Base-by-base conservation (phyloP, 2,888 invertebrate genomes). In the Cerceris ruficornis region DNA sequence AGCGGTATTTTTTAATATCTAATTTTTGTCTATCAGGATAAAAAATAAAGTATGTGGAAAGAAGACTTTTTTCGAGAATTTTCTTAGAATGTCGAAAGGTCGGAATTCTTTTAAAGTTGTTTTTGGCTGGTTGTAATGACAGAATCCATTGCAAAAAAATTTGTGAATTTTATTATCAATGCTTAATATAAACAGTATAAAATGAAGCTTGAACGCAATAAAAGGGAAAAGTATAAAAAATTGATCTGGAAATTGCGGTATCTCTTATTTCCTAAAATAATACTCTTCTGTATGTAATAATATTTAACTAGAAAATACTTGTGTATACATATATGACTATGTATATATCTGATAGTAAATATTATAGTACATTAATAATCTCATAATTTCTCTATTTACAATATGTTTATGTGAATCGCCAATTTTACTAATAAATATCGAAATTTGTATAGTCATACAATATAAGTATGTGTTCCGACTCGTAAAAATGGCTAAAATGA, bases 341-440 rank as follows among this genome's bases (percentile, higher is more conserved):
- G 17, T 74, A 64, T 66, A 58, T 67, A 69, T 65, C 69, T 72
- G 67, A 59, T 80, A 70, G 59, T 61, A 59, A 65, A 28, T 60
- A 67, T 55, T 46, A 28, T 49, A 55, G 8, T 55, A 8, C 9
- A 64, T 14, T 69, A 13, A 39, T 39, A 54, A 13, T 41, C 6
- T 50, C 17, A 52, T 65, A 39, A 46, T 68, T 60, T 61, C 49
- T 2, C n/a, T 81, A 78, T 82, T 68, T 82, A 82, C 75, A 81
- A 69, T 78, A 69, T 46, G 17, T 42, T 54, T 54, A 60, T 55
- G 15, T 14, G 55, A 50, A 39, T 57, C 57, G 28, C 13, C 28
- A 55, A 52, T 46, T 66, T 11, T 9, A 2, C 7, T 15, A 70
- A 66, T 64, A 65, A n/a, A 61, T 46, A 60, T 15, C 50, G 54